phyloP scores from a whole-genome alignment of 1,140 invertebrate species.

The Metopolophium dirhodum region DNA sequence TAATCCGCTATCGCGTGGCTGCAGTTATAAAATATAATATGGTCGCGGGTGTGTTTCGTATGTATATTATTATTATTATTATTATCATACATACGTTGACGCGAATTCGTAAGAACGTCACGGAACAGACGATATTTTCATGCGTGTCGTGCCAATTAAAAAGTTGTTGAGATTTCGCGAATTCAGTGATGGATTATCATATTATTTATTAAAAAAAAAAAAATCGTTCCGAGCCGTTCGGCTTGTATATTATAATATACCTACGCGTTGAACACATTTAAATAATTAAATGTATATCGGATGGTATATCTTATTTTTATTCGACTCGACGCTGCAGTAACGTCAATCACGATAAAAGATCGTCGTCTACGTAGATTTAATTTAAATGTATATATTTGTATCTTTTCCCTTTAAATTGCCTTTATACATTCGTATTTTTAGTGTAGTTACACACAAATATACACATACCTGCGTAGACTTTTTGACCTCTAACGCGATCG shows the following conservation, averaged over 20 bases:
- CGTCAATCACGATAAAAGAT: background rate
- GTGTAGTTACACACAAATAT: background rate
- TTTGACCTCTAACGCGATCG: conserved; percentile 32
- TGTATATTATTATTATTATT: background rate
- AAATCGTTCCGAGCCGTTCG: background rate
- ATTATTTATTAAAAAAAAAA: background rate
- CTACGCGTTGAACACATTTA: background rate
- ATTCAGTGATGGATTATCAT: background rate
- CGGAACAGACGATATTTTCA: background rate
- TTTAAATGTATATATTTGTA: background rate
- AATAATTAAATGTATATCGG: background rate
- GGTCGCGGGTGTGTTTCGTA: background rate
- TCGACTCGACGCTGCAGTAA: background rate
- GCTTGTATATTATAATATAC: background rate
- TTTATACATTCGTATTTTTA: background rate
- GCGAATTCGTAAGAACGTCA: background rate
- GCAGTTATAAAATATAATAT: background rate
- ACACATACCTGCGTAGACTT: background rate
- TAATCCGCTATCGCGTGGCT: background rate
- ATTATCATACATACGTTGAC: background rate
- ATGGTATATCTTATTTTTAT: background rate
- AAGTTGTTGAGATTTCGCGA: background rate
- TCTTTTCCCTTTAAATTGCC: background rate
- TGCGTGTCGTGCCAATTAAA: background rate
- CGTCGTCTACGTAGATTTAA: background rate